These are phyloP conservation scores for Dermochelys coriacea DNA, from an alignment of 2,797 vertebrate species.

Conservation along the genomic window DNA sequence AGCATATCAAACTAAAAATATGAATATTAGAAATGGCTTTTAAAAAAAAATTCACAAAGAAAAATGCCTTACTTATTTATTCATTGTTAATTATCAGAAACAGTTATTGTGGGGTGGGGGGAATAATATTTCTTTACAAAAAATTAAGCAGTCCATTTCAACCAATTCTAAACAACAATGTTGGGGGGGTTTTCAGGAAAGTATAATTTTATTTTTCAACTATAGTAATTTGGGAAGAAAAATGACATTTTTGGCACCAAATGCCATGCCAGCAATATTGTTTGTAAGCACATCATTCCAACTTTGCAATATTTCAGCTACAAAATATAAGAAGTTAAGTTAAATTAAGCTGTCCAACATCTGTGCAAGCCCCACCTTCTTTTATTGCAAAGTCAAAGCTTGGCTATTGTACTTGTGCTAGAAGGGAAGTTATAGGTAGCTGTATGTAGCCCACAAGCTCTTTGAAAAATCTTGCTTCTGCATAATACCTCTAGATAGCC, in stretches of 20 bases:
- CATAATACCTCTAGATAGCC: neutral
- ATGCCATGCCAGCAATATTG: neutral
- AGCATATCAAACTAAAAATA: neutral
- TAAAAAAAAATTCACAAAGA: neutral
- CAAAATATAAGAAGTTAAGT: neutral
- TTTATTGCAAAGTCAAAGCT: neutral
- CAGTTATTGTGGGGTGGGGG: neutral
- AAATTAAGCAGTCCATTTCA: neutral
- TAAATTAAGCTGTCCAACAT: neutral
- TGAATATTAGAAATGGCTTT: neutral
- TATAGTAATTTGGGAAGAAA: neutral
- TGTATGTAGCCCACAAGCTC: neutral
- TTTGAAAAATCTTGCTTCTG: neutral
- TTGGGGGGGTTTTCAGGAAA: neutral
- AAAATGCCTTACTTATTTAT: neutral
- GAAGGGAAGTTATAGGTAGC: neutral
- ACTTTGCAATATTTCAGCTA: neutral
- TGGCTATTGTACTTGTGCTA: neutral
- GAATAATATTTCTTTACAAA: neutral
- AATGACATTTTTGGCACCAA: neutral
- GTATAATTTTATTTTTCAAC: neutral
- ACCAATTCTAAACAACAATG: neutral
- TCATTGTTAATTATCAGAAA: neutral
- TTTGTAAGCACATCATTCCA: neutral
- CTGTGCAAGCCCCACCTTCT: neutral